Evolutionary conservation across 1,140 invertebrate genomes (phyloP).

Genomic region (Heliconius eleuchia): DNA sequence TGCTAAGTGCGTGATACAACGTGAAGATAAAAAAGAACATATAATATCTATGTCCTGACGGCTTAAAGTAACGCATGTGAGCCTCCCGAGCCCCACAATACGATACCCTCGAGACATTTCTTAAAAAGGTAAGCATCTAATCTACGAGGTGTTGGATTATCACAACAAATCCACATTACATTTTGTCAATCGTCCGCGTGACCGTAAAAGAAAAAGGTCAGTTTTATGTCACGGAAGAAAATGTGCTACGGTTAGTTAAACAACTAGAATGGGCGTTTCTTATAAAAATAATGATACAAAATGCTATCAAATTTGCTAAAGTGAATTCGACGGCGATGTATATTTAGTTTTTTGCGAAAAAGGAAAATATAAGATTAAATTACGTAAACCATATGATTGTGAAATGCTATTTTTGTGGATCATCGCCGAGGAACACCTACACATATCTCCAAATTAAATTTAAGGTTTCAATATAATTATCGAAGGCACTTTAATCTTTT

Average conservation of each 20-base stretch:
- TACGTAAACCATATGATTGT: slow-evolving; percentile 5
- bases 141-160: slow-evolving; percentile 68
- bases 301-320: slow-evolving; percentile 41
- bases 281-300: slow-evolving; percentile 60
- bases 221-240: slow-evolving; percentile 60
- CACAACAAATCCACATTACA: slow-evolving; percentile 72
- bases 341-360: slow-evolving; percentile 25
- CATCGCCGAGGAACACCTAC: neutral
- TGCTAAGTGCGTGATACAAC: no score
- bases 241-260: slow-evolving; percentile 71
- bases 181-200: slow-evolving; percentile 59
- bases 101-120: slow-evolving; percentile 48
- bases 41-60: slow-evolving; percentile 44
- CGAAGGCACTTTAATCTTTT: neutral
- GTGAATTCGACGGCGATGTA: slow-evolving; percentile 39
- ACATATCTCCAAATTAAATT: neutral
- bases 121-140: slow-evolving; percentile 67
- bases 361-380: slow-evolving; percentile 30
- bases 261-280: slow-evolving; percentile 65
- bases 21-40: no score
- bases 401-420: slow-evolving; percentile 3
- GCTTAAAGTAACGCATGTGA: slow-evolving; percentile 49
- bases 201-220: slow-evolving; percentile 69
- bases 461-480: slow-evolving; percentile 4
- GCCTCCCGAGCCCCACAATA: slow-evolving; percentile 40